These are phyloP conservation scores for Aphyosemion australe DNA, from an alignment of 2,113 vertebrate species.

Conservation along the genomic window DNA sequence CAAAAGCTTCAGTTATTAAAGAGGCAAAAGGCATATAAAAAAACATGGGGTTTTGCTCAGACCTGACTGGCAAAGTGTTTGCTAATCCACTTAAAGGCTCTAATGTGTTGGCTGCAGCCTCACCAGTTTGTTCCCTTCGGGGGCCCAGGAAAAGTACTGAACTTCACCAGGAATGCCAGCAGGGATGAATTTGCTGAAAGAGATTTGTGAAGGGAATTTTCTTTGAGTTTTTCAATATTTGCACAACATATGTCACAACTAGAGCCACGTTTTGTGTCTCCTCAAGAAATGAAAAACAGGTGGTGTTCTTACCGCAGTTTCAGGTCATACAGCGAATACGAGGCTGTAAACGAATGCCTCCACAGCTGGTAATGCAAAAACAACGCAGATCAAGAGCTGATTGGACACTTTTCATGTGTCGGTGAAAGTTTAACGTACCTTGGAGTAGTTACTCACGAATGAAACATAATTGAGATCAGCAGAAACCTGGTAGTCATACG, in stretches of 20 bases:
- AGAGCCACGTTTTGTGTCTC: not conserved
- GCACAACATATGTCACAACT: not conserved
- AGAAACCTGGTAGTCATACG: conserved; percentile 87
- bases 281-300: not conserved
- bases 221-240: not conserved
- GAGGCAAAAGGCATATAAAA: not conserved
- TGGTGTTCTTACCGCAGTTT: conserved; percentile 74
- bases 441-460: conserved; percentile 90
- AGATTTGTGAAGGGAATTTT: not conserved
- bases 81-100: conserved; percentile 16
- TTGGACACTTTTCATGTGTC: not conserved
- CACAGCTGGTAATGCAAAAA: conserved; percentile 81
- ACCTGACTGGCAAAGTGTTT: not conserved
- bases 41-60: not conserved
- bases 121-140: conserved; percentile 90
- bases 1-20: not conserved
- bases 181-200: conserved; percentile 81
- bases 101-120: conserved; percentile 53
- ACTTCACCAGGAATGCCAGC: conserved; percentile 83
- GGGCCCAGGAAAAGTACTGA: conserved; percentile 91
- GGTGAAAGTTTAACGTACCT: conserved; percentile 76
- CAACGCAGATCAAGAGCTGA: not conserved
- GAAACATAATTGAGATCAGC: conserved; percentile 85
- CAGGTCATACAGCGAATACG: conserved; percentile 86
- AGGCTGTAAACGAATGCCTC: conserved; percentile 91